Base-by-base conservation (phyloP, 2,888 invertebrate genomes). In the Melanostoma mellinum region DNA sequence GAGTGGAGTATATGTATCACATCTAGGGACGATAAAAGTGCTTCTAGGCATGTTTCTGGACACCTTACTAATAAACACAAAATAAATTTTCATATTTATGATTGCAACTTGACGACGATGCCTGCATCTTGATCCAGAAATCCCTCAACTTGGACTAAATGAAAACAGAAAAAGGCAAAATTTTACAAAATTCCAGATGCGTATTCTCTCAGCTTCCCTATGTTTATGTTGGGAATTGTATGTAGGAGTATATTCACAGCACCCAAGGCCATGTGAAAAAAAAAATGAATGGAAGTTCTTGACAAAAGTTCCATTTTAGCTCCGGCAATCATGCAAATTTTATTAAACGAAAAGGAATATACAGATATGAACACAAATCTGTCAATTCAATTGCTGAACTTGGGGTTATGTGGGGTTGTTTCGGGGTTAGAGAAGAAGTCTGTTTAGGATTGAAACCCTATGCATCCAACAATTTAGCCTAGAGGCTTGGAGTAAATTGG, bases 41-140 rank as follows among this genome's bases (percentile, higher is more conserved):
- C 58, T 46, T 32, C 33, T 42, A 56, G 69, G 63, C 40, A 48
- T 48, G 61, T 36, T 55, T 44, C 71, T 67, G 76, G 81, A 61
- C 76, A 76, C 67, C 68, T 76, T 60, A 55, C 71, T 79, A 73
- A 73, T 67, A 79, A 68, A 79, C 73, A 68, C 35, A 42, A 76
- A 72, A 72, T 68, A 81, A 67, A 61, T 76, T 76, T 56, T 76
- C 67, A 42, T 67, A 72, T 81, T 81, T 76, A 81, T 76, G 67
- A 63, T 50, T 55, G 50, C 46, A 74, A 50, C 63, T 63, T 53
- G 50, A 63, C 56, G 44, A 81, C 65, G 46, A 60, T 61, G 60
- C 67, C 48, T 58, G 53, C 75, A 80, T 74, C 46, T 35, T 50
- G 36, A 71, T 63, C 60, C 69, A 60, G n/a, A 20, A 35, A 10